Evolutionary conservation across 1,140 invertebrate genomes (phyloP).

Genomic region (Babylonia areolata): DNA sequence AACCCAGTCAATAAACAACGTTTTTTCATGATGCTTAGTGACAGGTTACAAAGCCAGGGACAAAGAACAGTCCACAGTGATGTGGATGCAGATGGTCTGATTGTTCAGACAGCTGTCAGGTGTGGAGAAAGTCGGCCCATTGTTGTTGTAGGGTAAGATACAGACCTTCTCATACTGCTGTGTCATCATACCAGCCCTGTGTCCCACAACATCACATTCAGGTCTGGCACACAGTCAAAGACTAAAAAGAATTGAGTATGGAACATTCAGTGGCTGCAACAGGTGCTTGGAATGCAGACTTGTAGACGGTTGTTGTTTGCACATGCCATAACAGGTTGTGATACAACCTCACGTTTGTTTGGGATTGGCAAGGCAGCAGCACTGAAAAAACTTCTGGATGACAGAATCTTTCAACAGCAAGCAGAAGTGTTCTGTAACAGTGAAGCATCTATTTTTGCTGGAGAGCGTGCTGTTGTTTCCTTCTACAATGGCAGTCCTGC

Average conservation of each 20-base stretch:
- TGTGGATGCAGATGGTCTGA: slow-evolving; percentile 49
- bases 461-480: neutral
- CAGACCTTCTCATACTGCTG: slow-evolving; percentile 51
- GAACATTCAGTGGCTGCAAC: neutral
- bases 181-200: slow-evolving; percentile 19
- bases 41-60: slow-evolving; percentile 26
- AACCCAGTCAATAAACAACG: slow-evolving; percentile 49
- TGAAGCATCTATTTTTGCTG: neutral
- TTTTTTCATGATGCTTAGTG: slow-evolving; percentile 44
- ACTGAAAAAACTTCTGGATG: neutral
- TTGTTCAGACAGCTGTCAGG: slow-evolving; percentile 45
- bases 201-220: neutral
- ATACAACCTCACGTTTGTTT: slow-evolving; percentile 40
- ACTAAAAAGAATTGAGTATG: neutral
- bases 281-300: slow-evolving; percentile 4
- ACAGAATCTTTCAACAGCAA: neutral
- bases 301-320: slow-evolving; percentile 28
- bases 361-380: slow-evolving; percentile 10
- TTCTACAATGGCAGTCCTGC: slow-evolving; percentile 20
- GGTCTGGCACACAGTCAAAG: neutral
- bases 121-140: neutral
- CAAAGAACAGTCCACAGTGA: slow-evolving; percentile 27
- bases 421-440: neutral
- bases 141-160: slow-evolving; percentile 49
- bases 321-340: slow-evolving; percentile 37